Percentiles rank a stretch among this genome's conserved stretches.
Conservation (phyloP, 2,888 invertebrate genomes). For the Galeruca laticollis region DNA sequence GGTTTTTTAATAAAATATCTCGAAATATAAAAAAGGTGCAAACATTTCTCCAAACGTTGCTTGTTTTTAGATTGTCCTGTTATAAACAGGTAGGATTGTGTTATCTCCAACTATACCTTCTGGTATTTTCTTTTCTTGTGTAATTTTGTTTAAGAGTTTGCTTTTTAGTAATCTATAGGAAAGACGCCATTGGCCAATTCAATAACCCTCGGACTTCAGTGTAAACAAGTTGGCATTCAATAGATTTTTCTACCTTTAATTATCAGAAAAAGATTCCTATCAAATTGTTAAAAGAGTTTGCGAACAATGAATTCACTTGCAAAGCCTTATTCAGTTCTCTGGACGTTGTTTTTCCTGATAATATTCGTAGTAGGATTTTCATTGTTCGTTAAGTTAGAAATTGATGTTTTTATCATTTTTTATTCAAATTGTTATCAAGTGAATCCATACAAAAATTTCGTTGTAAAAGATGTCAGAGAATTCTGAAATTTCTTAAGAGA, state of each 20-base stretch:
- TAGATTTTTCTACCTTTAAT: conserved; percentile 34
- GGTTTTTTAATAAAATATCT: too few species aligned
- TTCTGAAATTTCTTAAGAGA: too few species aligned
- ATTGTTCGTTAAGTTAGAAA: conserved; percentile 6
- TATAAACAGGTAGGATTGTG: too few species aligned
- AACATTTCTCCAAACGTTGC: too few species aligned
- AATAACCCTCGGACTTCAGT: conserved; percentile 6
- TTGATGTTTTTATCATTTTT: conserved; percentile 9
- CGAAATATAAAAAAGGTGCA: too few species aligned
- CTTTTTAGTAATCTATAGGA: not conserved
- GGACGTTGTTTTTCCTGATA: not conserved
- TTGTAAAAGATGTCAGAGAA: too few species aligned
- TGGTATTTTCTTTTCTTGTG: too few species aligned
- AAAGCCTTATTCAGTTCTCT: conserved; percentile 14
- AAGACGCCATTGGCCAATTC: conserved; percentile 8
- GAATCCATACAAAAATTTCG: too few species aligned
- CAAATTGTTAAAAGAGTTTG: conserved; percentile 36
- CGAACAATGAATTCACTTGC: conserved; percentile 38
- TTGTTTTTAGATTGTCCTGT: too few species aligned
- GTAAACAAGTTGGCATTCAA: conserved; percentile 27
- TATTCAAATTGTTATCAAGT: not conserved
- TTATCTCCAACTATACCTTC: too few species aligned
- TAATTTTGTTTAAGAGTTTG: too few species aligned
- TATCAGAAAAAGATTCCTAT: conserved; percentile 23
- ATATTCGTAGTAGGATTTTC: not conserved